Base-by-base conservation (phyloP, 2,797 vertebrate species). In the Onychomys leucogaster region DNA sequence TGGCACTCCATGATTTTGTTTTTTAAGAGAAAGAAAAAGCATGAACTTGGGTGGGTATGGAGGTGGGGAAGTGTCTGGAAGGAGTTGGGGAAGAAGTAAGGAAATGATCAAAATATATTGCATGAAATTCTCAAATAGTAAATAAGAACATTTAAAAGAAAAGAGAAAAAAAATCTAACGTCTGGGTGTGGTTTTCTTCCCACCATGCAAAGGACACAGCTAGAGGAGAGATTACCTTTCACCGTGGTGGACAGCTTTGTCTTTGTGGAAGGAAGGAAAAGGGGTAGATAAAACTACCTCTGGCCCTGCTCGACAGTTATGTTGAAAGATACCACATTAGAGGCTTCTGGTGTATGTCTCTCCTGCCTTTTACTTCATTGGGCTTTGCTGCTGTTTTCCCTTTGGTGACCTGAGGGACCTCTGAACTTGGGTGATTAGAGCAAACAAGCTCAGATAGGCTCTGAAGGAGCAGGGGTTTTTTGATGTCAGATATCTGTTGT, bases 381-480 rank as follows among this genome's bases (percentile, higher is more conserved):
- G 59, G 10, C 5, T 63, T 84, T 94, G 32, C 25, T 77, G 14
- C 3, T 63, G 19, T 89, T 86, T 93, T 87, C 90, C 2, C 55
- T 80, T 89, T 61, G 78, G 82, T 83, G 63, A 23, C 55, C 23
- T 91, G 57, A 91, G 78, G 59, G 14, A 21, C 77, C 52, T 80
- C 77, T 89, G n/a, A 57, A 13, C 0, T 63, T 87, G 69, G 12
- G 4, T 88, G 49, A 76, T 61, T 55, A 59, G 63, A 43, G 52
- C 41, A 86, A 94, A 43, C 9, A 46, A 21, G 81, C 23, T 69
- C 34, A 32, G 78, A 25, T 8, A 46, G 69, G 12, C 77, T 92
- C 37, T 91, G 55, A 93, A 90, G 43, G 57, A 86, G 27, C 73
- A 92, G 34, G 29, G 37, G 2, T 29, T 6, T 82, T 96, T 95